phyloP scores from a whole-genome alignment of 2,888 invertebrate species.

The Lycia hirtaria region DNA sequence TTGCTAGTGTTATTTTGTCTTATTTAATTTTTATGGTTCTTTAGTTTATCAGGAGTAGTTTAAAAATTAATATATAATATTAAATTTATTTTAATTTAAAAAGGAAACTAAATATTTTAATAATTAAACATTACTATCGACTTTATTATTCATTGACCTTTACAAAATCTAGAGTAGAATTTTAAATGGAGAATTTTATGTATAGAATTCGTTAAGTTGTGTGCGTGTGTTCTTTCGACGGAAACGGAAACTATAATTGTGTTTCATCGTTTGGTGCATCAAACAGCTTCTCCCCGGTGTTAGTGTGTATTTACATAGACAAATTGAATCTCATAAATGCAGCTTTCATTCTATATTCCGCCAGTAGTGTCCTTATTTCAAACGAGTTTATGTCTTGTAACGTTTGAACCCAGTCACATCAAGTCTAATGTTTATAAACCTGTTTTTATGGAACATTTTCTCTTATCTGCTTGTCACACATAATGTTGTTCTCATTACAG shows the following conservation, averaged over 20 bases:
- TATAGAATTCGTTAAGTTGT: too few relatives aligned
- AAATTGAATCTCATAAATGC: constrained; percentile 43
- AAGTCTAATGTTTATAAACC: constrained; percentile 46
- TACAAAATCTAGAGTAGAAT: too few relatives aligned
- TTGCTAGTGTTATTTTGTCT: too few relatives aligned
- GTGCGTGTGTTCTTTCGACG: constrained; percentile 33
- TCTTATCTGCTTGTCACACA: constrained; percentile 29
- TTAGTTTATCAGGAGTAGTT: too few relatives aligned
- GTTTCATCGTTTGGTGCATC: constrained; percentile 32
- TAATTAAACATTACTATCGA: too few relatives aligned
- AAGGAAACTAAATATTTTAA: too few relatives aligned
- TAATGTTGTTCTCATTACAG: constrained; percentile 34
- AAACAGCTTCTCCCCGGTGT: constrained; percentile 28
- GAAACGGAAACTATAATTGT: constrained; percentile 44
- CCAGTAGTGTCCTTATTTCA: constrained; percentile 53
- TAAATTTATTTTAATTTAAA: too few relatives aligned
- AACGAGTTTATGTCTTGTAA: constrained; percentile 34
- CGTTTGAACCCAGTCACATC: constrained; percentile 40
- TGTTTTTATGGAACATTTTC: constrained; percentile 37
- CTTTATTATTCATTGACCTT: too few relatives aligned
- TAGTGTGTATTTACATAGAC: constrained; percentile 31
- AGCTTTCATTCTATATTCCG: constrained; percentile 53
- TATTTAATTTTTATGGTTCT: too few relatives aligned
- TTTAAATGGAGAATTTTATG: too few relatives aligned
- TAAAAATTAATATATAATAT: too few relatives aligned